Base-by-base conservation (phyloP, 2,888 invertebrate species). In the Nebria brevicollis region DNA sequence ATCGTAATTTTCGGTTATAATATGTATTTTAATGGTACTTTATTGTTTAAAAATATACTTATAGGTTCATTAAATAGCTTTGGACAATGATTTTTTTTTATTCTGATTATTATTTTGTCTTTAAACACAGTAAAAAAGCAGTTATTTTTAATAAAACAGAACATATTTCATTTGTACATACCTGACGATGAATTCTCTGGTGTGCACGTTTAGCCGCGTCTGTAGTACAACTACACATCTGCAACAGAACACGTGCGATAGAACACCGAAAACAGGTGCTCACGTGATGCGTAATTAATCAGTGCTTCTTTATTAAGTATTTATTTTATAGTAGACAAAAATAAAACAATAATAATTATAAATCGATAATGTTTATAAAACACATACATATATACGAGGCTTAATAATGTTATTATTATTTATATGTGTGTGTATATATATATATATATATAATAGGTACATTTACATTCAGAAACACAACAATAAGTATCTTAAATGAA, bases 381-480 rank as follows among this genome's bases (percentile, higher is more conserved):
- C 83, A 82, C 82, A 79, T 82, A 83, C 72, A 78, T 79, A 77
- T 82, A 79, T 79, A 78, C 76, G 74, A 78, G 66, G 75, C 75
- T 82, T 78, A 78, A 77, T 83, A 81, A 79, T 84, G 84, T 84
- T 87, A 86, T 77, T 84, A 84, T 84, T 87, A 86, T 88, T 87
- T 86, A 88, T 87, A 87, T 88, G 88, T 89, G 87, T 77, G 77
- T 82, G 68, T 68, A 20, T 68, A 26, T 70, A 70, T 70, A 20
- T 68, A 26, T 70, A 70, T 70, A 82, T 82, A 75, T 82, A 82
- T 82, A 82, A 82, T 82, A 82, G 82, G 75, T 88, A 88, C 88
- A 89, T 88, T 86, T 87, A 88, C 88, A 88, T 89, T 88, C 87
- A 89, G 88, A 88, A 88, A 89, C 88, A 89, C 88, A 89, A 89